Evolutionary conservation across 2,797 vertebrate species (phyloP), one percentile per base, ranked within the genome.

Genomic region (Macroramphosus scolopax): DNA sequence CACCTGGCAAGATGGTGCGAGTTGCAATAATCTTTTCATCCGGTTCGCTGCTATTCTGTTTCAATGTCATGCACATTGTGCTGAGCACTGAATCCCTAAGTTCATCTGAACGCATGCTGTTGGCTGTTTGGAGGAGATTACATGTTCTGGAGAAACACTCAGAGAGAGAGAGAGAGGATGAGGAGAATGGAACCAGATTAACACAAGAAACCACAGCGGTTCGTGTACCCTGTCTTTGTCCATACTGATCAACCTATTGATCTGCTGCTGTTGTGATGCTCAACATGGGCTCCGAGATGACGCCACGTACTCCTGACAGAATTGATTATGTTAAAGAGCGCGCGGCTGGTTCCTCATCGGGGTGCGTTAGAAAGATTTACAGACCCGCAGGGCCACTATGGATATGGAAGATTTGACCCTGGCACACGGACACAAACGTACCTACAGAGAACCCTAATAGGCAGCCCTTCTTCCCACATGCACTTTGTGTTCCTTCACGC

Each of bases 341-440:
- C 61, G 49, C 36, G 54, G 51, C 55, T 55, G 36, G 51, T 37
- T 68, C 59, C 56, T 33, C 17, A 53, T 42, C 14, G 33, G 32
- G 58, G 45, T 53, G 34, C 13, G n/a, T 75, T 75, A 64, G 63
- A 50, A 67, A 74, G 43, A 87, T 81, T 81, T 67, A 85, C 80
- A 60, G 14, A 45, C 13, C 55, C 44, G 37, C 55, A 65, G 55
- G 76, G 69, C 63, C 48, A 25, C n/a, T 25, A 69, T 63, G 62
- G 75, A 75, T 46, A 15, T 17, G 29, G 22, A 11, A 17, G 18
- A 14, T 50, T 57, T 48, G 45, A 40, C 50, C 28, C 18, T 29
- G 29, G 25, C 33, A 26, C 15, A 18, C 17, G 53, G 10, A 47
- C 16, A 17, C 3, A 5, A 41, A 48, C 30, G 6, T 8, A 24